Conservation (phyloP, 2,113 vertebrate species). For the Labrus mixtus region DNA sequence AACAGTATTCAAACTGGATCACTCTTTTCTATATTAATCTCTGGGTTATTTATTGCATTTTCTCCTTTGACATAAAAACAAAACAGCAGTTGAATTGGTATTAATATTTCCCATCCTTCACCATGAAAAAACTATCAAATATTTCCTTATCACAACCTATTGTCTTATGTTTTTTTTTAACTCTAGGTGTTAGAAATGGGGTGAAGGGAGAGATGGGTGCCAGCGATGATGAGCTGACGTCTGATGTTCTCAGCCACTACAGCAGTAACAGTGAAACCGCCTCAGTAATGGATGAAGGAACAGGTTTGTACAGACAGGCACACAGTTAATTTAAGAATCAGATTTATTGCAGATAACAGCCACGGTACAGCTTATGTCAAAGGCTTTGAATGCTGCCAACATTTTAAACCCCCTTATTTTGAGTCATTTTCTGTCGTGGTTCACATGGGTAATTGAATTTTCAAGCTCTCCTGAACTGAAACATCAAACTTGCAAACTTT, state of each 20-base stretch:
- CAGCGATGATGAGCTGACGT: slow-evolving; percentile 92
- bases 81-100: too few relatives aligned
- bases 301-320: slow-evolving; percentile 77
- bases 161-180: not conserved
- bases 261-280: slow-evolving; percentile 91
- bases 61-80: not conserved
- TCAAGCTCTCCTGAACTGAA: too few relatives aligned
- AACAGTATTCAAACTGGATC: too few relatives aligned
- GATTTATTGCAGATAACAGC: not conserved
- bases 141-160: not conserved
- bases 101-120: too few relatives aligned
- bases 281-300: slow-evolving; percentile 86
- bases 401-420: not conserved
- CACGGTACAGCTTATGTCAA: not conserved
- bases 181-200: slow-evolving; percentile 82
- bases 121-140: not conserved
- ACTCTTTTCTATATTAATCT: not conserved
- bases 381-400: not conserved
- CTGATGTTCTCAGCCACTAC: slow-evolving; percentile 90
- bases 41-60: too few relatives aligned
- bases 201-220: slow-evolving; percentile 86
- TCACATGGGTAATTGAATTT: too few relatives aligned
- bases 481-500: not conserved
- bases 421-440: not conserved
- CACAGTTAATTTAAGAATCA: not conserved